A percentile compares a stretch with the other conserved stretches of the same genome.
phyloP scores from a whole-genome alignment of 23 tunicate genomes.

The Clavelina lepadiformis region DNA sequence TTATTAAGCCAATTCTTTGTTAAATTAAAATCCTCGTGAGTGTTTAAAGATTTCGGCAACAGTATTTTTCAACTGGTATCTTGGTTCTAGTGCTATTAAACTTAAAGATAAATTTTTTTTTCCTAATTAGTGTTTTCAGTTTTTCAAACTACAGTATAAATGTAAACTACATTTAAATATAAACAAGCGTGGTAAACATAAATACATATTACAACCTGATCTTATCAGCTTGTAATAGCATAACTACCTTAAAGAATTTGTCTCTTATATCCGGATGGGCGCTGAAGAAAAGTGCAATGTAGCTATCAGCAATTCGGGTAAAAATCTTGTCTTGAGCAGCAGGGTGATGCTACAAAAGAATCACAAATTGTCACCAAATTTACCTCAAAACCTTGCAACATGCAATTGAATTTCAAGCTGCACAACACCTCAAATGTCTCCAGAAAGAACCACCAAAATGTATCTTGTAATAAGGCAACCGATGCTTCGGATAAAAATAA shows the following conservation, averaged over 20 bases:
- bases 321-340: slow-evolving; percentile 63
- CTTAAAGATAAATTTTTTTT: too few species aligned
- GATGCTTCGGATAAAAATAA: slow-evolving; percentile 76
- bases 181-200: too few species aligned
- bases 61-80: too few species aligned
- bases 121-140: too few species aligned
- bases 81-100: too few species aligned
- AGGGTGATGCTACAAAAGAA: slow-evolving; percentile 54
- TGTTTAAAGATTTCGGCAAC: too few species aligned
- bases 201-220: too few species aligned
- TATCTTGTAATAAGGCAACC: slow-evolving; percentile 64
- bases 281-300: slow-evolving; percentile 65
- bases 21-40: too few species aligned
- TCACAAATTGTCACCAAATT: not conserved
- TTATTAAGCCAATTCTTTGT: too few species aligned
- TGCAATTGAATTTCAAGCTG: not conserved
- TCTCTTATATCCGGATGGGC: slow-evolving; percentile 78
- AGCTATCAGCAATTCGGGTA: slow-evolving; percentile 78
- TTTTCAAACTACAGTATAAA: too few species aligned
- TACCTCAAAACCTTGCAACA: not conserved
- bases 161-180: too few species aligned
- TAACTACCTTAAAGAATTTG: slow-evolving; percentile 65
- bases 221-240: too few species aligned
- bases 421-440: slow-evolving; percentile 69
- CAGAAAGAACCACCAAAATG: slow-evolving; percentile 85